These are phyloP conservation scores for Parthenolecanium corni DNA, from an alignment of 2,888 invertebrate species.

Conservation along the genomic window DNA sequence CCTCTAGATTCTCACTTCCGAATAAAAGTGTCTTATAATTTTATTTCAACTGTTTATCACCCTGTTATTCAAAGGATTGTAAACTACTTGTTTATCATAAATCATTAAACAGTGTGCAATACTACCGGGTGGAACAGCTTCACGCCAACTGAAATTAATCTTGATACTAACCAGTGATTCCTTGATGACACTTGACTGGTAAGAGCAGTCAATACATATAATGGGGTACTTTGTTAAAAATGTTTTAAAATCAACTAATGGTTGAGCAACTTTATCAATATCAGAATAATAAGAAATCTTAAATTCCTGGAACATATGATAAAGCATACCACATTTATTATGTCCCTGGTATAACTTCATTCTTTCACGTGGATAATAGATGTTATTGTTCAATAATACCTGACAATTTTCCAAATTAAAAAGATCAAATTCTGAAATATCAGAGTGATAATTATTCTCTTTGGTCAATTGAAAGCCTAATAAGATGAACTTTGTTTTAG, in stretches of 20 bases:
- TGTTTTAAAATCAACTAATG: background rate
- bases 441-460: background rate
- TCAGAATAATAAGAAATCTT: background rate
- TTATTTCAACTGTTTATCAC: too few relatives aligned
- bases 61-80: background rate
- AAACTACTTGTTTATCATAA: constrained; percentile 16
- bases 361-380: background rate
- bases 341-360: background rate
- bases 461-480: background rate
- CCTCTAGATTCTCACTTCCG: too few relatives aligned
- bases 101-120: background rate
- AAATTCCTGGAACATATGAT: too few relatives aligned
- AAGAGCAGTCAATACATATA: background rate
- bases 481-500: background rate
- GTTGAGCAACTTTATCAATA: background rate
- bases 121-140: background rate
- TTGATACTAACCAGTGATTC: too few relatives aligned
- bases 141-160: background rate
- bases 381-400: background rate
- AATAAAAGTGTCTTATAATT: too few relatives aligned
- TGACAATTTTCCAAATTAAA: too few relatives aligned
- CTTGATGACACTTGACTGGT: background rate
- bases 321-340: background rate
- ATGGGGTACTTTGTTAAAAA: background rate
- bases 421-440: background rate